Evolutionary conservation across 2,888 invertebrate genomes (phyloP), one percentile per base, ranked within the genome.

Genomic region (Zygaena filipendulae): DNA sequence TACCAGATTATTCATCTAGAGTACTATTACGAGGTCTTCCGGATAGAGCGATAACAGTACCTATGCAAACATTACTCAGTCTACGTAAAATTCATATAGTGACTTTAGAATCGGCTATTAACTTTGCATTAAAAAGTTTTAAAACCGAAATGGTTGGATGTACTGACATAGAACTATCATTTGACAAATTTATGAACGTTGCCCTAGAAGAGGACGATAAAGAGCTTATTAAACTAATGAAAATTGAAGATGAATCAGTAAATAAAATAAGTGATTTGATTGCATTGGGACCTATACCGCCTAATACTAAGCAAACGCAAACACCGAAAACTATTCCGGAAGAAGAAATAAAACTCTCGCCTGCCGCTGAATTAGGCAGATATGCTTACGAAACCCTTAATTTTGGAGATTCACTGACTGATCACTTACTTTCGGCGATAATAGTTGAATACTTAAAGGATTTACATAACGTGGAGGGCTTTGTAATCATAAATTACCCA

Each of bases 401-500:
- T 33, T 51, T 66, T 31, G 87, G 87, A 3, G 67, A 82, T 26
- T 59, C 74, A 14, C 52, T 85, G 30, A 71, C 81, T 12, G 84
- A 85, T 50, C 62, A 81, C 44, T 59, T 87, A 14, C 35, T 83
- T 21, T 70, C 82, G 3, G 77, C 81, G 12, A 84, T 84, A 60
- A 59, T 88, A 36, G 64, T 85, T 1, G 85, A 86, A 45, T 87
- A 85, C 45, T 50, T 87, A 10, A 83, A 81, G 49, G 64, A 61
- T 16, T 59, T 83, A 33, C 30, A 48, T 2, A 53, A 75, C 22
- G 68, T 82, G 20, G 48, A 72, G 10, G 85, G 86, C 3, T 87
- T 86, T 77, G 84, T 82, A n/a, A 61, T 87, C 24, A 57, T 87
- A 21, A 85, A 87, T 51, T 87, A 83, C 47, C 88, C 87, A 0